These are phyloP conservation scores for Euplexia lucipara DNA, from an alignment of 2,888 invertebrate genomes.

Conservation along the genomic window DNA sequence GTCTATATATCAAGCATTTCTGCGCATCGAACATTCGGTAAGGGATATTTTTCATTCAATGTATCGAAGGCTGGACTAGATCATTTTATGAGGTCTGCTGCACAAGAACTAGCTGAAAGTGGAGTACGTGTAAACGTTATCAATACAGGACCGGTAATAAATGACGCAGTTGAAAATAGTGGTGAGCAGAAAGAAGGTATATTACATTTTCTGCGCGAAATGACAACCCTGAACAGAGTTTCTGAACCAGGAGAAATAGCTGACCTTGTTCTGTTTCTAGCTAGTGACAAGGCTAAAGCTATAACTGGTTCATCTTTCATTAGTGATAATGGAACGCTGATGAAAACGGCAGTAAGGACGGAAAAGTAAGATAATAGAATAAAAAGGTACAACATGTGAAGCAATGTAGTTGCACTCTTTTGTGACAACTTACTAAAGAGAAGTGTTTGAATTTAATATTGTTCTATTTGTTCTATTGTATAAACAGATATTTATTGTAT, in stretches of 20 bases:
- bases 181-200: constrained; percentile 5
- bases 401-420: too few species aligned
- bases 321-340: constrained; percentile 32
- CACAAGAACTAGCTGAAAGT: constrained; percentile 93
- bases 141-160: constrained; percentile 34
- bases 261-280: constrained; percentile 31
- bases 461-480: too few species aligned
- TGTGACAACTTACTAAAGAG: too few species aligned
- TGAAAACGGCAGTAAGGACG: not conserved
- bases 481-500: too few species aligned
- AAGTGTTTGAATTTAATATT: too few species aligned
- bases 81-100: constrained; percentile 64
- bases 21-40: not conserved
- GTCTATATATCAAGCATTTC: constrained; percentile 91
- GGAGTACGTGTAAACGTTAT: constrained; percentile 92
- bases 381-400: too few species aligned
- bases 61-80: constrained; percentile 31
- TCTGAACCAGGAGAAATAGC: constrained; percentile 82
- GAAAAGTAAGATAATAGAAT: too few species aligned
- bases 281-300: constrained; percentile 30
- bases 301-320: constrained; percentile 40
- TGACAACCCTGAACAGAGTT: constrained; percentile 16
- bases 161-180: constrained; percentile 25
- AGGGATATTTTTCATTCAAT: constrained; percentile 6
- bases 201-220: not conserved